A percentile compares a stretch with the other conserved stretches of the same genome.
These are phyloP conservation scores for Otolemur crassicaudatus DNA, from an alignment of 2,797 vertebrate species.

Conservation along the genomic window DNA sequence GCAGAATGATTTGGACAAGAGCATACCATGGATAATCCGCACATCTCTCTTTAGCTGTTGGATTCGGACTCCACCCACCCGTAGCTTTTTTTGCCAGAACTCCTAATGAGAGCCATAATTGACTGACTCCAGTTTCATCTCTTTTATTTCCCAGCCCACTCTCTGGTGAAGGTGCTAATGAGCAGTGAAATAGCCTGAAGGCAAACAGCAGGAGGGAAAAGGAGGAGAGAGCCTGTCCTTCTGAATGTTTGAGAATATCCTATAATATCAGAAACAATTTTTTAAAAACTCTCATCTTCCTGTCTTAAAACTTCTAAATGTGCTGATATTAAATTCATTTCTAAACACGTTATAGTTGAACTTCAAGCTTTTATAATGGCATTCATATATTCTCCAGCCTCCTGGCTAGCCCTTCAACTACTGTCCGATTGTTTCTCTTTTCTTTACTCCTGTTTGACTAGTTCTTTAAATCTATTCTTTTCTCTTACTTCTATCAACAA, in stretches of 20 bases:
- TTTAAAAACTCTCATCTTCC: background rate
- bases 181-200: slow-evolving; percentile 68
- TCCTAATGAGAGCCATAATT: slow-evolving; percentile 75
- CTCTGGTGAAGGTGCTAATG: slow-evolving; percentile 71
- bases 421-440: background rate
- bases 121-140: slow-evolving; percentile 57
- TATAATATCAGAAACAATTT: slow-evolving; percentile 42
- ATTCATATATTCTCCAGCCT: background rate
- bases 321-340: background rate
- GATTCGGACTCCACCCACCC: background rate
- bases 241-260: slow-evolving; percentile 10
- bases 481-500: slow-evolving; percentile 39
- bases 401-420: background rate
- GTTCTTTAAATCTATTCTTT: slow-evolving; percentile 2
- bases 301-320: slow-evolving; percentile 18
- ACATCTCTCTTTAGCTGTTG: background rate
- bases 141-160: slow-evolving; percentile 49
- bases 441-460: background rate
- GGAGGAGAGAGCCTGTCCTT: background rate
- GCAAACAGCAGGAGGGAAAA: slow-evolving; percentile 41
- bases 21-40: slow-evolving; percentile 37
- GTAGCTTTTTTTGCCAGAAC: background rate
- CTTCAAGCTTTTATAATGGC: rapidly evolving
- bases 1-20: slow-evolving; percentile 69
- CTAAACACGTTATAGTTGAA: background rate